These are phyloP conservation scores for Dione juno DNA, from an alignment of 2,888 invertebrate species.

Conservation along the genomic window DNA sequence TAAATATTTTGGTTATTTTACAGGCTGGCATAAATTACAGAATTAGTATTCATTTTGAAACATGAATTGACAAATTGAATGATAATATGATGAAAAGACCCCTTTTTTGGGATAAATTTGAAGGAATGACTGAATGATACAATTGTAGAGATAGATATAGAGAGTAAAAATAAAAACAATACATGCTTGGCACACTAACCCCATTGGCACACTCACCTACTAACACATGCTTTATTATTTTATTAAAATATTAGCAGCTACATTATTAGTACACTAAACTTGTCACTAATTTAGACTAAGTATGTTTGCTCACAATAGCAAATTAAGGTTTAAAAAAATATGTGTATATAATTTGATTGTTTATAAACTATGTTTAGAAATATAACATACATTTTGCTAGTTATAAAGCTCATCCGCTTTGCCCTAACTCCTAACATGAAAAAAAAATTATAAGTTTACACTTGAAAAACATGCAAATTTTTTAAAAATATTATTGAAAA, in stretches of 20 bases:
- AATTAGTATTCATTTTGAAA: conserved; percentile 48
- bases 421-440: conserved; percentile 79
- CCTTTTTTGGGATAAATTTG: conserved; percentile 31
- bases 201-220: conserved; percentile 41
- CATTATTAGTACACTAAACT: conserved; percentile 24
- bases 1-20: conserved; percentile 61
- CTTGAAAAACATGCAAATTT: neutral
- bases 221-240: conserved; percentile 37
- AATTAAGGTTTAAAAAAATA: conserved; percentile 29
- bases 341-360: conserved; percentile 29
- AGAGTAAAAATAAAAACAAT: conserved; percentile 29
- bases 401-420: conserved; percentile 78
- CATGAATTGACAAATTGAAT: conserved; percentile 37
- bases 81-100: conserved; percentile 28
- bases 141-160: conserved; percentile 29
- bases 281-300: conserved; percentile 46
- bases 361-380: conserved; percentile 32
- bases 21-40: conserved; percentile 76
- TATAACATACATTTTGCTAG: conserved; percentile 45
- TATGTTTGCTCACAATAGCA: conserved; percentile 41
- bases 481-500: neutral
- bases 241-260: conserved; percentile 16
- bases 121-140: conserved; percentile 43
- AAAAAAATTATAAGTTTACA: conserved; percentile 14
- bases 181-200: conserved; percentile 47